Evolutionary conservation across 2,797 vertebrate genomes (phyloP), one percentile per base, ranked within the genome.

Genomic region (Uromys caudimaculatus): DNA sequence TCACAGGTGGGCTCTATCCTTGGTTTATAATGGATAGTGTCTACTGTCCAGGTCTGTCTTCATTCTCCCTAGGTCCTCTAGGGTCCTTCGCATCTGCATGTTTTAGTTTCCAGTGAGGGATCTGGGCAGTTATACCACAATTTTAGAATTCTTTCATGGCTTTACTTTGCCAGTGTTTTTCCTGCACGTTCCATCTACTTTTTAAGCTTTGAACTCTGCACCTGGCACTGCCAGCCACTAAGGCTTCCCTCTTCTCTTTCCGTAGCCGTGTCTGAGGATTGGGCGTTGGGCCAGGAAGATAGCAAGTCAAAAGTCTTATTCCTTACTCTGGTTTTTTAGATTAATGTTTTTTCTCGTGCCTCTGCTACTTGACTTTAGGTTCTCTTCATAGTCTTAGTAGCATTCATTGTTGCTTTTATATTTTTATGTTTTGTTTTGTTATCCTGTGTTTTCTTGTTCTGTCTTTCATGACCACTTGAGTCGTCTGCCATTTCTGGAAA

Each of bases 91-190:
- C 38, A 93, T 73, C 69, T 73, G 50, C 2, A 1, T 83, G 71
- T 64, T 84, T 96, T 91, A 96, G 82, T 41, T 82, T 41, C 92
- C 89, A 77, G 88, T 81, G 73, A 91, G 56, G 64, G 64, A 84
- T 96, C 78, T 95, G 89, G 76, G 41, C 82, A 86, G 58, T 96
- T 58, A 88, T 96, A 52, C 29, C 92, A 69, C 44, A 47, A n/a
- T 93, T 94, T 94, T 92, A 83, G 89, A 54, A 41, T 96, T 41
- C 29, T 89, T 89, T 56, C 82, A 79, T 92, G 88, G 56, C 69
- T 93, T 95, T 92, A 64, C 44, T 93, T 60, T 91, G 92, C 75
- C 86, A 76, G 81, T 95, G 90, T 69, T 94, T 97, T 97, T 87
- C 97, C 88, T 96, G 82, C 94, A 95, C 78, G 92, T 86, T 95